Evolutionary conservation across 2,888 invertebrate genomes (phyloP).

Genomic region (Cybosia mesomella): DNA sequence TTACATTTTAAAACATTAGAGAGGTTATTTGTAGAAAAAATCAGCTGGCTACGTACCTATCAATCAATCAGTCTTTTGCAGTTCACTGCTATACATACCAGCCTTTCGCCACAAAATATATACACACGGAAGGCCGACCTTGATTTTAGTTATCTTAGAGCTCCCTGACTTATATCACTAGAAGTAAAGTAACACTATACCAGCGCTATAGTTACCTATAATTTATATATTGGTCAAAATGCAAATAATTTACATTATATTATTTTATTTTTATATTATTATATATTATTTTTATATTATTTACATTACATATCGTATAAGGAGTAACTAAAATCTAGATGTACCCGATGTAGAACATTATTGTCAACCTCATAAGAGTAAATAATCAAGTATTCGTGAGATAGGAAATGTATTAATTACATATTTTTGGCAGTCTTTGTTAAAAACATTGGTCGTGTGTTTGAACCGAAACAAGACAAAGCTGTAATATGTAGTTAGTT

Average conservation of each 20-base stretch:
- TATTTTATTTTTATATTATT: too few species aligned
- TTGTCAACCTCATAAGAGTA: not conserved
- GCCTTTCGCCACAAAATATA: not conserved
- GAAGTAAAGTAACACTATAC: not conserved
- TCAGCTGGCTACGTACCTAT: not conserved
- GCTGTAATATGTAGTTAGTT: conserved; percentile 61
- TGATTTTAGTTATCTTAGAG: not conserved
- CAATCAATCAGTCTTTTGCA: not conserved
- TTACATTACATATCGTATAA: too few species aligned
- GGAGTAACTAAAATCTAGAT: too few species aligned
- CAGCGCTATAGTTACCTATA: not conserved
- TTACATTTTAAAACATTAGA: not conserved
- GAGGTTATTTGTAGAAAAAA: not conserved
- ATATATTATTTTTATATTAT: too few species aligned
- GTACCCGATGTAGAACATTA: too few species aligned
- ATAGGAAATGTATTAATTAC: not conserved
- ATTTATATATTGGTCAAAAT: too few species aligned
- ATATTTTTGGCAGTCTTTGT: not conserved
- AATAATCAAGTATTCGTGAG: not conserved
- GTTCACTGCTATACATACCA: not conserved
- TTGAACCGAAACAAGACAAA: conserved; percentile 6
- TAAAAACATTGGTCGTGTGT: not conserved
- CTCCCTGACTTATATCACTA: not conserved
- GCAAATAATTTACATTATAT: too few species aligned
- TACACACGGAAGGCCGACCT: not conserved